A percentile compares a stretch with the other conserved stretches of the same genome.
Conservation (phyloP, 1,140 invertebrate genomes). For the Trichoplusia ni region DNA sequence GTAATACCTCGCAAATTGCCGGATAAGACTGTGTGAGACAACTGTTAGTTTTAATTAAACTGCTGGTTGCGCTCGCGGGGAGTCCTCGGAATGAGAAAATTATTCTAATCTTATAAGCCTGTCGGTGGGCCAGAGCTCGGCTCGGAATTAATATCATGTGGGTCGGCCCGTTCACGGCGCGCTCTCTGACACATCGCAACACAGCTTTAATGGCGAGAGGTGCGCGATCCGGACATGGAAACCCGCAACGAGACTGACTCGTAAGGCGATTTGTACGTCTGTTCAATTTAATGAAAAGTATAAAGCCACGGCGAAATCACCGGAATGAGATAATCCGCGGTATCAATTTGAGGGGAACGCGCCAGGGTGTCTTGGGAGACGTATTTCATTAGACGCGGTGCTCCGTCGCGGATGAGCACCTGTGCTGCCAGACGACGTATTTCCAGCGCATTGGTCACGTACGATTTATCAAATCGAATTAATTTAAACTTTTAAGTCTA, state of each 20-base stretch:
- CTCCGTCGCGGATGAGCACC: constrained; percentile 53
- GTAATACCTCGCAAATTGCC: constrained; percentile 80
- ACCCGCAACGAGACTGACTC: constrained; percentile 23
- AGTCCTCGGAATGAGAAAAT: constrained; percentile 76
- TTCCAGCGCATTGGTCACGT: constrained; percentile 1
- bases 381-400: constrained; percentile 64
- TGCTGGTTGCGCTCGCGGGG: constrained; percentile 73
- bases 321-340: constrained; percentile 66
- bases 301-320: constrained; percentile 59
- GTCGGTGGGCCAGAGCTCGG: constrained; percentile 66
- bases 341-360: constrained; percentile 69
- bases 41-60: constrained; percentile 82
- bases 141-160: constrained; percentile 69
- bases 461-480: constrained; percentile 27
- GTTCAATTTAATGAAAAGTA: constrained; percentile 70
- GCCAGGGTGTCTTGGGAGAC: constrained; percentile 62
- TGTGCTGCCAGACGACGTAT: constrained; percentile 38
- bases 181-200: no score
- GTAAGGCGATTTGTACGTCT: constrained; percentile 51
- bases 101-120: constrained; percentile 80
- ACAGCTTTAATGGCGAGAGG: constrained; percentile 18
- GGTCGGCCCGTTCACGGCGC: constrained; percentile 37
- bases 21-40: constrained; percentile 80
- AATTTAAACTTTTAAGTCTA: constrained; percentile 21
- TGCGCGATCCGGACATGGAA: constrained; percentile 15